These are phyloP conservation scores for Oophaga sylvatica DNA, from an alignment of 2,797 vertebrate species.

Conservation along the genomic window DNA sequence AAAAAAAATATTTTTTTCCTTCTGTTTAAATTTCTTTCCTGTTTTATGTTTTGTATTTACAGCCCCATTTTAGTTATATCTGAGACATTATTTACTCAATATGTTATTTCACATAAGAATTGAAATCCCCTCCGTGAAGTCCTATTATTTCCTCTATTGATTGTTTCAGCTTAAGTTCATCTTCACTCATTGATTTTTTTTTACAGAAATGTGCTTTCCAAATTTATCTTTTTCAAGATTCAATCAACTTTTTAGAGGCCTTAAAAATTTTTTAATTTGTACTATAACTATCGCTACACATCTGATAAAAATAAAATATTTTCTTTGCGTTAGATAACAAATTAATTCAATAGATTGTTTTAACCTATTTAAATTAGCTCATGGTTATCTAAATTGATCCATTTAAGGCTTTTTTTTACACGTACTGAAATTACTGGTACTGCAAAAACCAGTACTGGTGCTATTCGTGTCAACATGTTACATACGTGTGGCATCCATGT, in stretches of 20 bases:
- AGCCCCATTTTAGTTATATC: neutral
- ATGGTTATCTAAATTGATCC: neutral
- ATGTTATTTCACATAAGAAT: neutral
- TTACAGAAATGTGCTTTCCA: slow-evolving; percentile 47
- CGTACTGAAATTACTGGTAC: no score
- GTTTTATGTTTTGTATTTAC: neutral
- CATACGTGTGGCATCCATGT: no score
- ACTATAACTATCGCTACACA: neutral
- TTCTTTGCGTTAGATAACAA: neutral
- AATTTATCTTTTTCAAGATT: slow-evolving; percentile 33
- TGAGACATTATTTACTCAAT: slow-evolving; percentile 10
- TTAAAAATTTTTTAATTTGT: neutral
- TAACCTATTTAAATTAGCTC: neutral
- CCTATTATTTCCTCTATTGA: slow-evolving; percentile 41
- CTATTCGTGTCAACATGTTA: no score
- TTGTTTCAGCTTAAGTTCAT: slow-evolving; percentile 39
- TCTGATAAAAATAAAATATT: neutral
- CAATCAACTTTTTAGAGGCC: slow-evolving; percentile 16
- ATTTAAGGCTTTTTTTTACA: neutral
- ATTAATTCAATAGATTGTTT: neutral
- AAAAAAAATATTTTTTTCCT: neutral
- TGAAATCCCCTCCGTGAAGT: slow-evolving; percentile 35
- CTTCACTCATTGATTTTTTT: slow-evolving; percentile 38
- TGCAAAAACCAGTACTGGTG: no score
- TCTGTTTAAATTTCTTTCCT: neutral